Base-by-base conservation (phyloP, 2,888 invertebrate species). In the Amphipoea lucens region DNA sequence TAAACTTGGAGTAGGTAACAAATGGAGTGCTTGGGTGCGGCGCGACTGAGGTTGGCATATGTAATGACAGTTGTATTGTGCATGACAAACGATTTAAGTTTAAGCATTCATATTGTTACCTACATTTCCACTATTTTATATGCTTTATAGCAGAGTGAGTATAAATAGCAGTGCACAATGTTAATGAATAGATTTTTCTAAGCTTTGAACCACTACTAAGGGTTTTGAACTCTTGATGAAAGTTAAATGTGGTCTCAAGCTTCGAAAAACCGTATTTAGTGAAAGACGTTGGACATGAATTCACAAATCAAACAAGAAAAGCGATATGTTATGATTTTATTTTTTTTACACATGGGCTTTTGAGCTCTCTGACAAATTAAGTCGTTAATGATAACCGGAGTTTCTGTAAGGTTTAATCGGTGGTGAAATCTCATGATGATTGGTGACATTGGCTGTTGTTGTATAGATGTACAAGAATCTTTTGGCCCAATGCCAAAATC, bases 1-100 rank as follows among this genome's bases (percentile, higher is more conserved):
- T 74, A 73, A 65, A 54, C n/a, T 74, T 54, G 62, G 78, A 57
- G 78, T 66, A 36, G 82, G 29, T 74, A 70, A 65, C 68, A 45
- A 73, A 83, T 70, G 82, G 78, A 82, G 36, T 77, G 67, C 57
- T 62, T n/a, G 12, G 29, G 11, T 81, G 76, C 42, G 11, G 29
- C 29, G 29, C 29, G 51, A 76, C 0, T 23, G n/a, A 62, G 11
- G 6, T n/a, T 36, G 4, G 5, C 11, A 4, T 60, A 29, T 29
- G 17, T n/a, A 36, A 57, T 2, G 23, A 75, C 23, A 65, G 36
- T 23, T n/a, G n/a, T 57, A 54, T 70, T 54, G 40, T 71, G 9
- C n/a, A 40, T 40, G 57, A 1, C 54, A 17, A 71, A 40, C 9
- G 40, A 71, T 57, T 6, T 11, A 57, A 54, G 23, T 67, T 29